phyloP scores from a whole-genome alignment of 1,140 invertebrate genomes.

The Neoseiulus cucumeris region DNA sequence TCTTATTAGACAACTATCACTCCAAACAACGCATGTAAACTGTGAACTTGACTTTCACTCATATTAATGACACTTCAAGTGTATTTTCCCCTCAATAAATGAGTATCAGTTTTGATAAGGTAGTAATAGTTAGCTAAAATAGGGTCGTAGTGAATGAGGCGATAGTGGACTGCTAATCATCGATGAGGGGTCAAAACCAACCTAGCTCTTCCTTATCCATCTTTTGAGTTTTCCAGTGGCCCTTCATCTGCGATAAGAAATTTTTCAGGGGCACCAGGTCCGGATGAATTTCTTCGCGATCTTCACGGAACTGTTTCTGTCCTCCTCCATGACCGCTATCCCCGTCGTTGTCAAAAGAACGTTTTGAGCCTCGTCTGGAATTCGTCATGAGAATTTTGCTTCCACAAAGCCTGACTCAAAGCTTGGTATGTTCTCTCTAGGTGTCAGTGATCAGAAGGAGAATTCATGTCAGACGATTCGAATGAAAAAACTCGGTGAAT shows the following conservation, averaged over 20 bases:
- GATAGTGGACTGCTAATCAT: not conserved
- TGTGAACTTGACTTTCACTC: no score
- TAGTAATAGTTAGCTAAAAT: not conserved
- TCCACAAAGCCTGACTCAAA: no score
- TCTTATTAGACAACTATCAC: no score
- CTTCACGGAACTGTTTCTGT: not conserved
- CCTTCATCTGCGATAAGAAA: not conserved
- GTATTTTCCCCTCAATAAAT: no score
- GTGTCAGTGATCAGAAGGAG: no score
- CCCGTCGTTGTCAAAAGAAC: not conserved
- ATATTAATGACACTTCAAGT: no score
- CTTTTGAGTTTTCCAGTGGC: not conserved
- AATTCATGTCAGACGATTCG: no score
- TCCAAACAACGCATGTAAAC: no score
- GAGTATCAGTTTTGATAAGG: not conserved
- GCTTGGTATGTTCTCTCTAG: no score
- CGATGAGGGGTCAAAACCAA: not conserved
- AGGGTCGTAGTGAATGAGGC: not conserved
- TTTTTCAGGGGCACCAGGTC: not conserved
- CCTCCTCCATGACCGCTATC: not conserved
- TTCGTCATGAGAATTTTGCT: no score
- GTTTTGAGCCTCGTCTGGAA: not conserved
- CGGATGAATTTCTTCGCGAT: not conserved
- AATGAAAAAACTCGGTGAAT: no score
- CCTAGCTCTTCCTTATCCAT: conserved; percentile 3